These are phyloP conservation scores for Eriocheir sinensis DNA, from an alignment of 1,140 invertebrate genomes.

Conservation along the genomic window DNA sequence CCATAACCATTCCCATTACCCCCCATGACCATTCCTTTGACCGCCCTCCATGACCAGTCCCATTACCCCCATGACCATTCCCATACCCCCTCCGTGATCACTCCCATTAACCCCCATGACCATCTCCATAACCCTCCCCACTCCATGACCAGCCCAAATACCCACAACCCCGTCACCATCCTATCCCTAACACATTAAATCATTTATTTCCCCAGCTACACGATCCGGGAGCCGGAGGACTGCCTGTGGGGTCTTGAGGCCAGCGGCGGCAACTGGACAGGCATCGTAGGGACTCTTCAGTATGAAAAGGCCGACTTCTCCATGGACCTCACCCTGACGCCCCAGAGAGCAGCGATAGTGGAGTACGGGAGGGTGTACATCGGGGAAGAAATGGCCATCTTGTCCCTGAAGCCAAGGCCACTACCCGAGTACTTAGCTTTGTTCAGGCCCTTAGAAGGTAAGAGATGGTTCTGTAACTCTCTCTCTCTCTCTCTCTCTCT, in stretches of 20 bases:
- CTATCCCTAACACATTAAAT: too few species aligned
- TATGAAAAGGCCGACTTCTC: constrained; percentile 33
- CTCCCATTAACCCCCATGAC: too few species aligned
- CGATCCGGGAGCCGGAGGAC: constrained; percentile 30
- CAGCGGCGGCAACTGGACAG: background rate
- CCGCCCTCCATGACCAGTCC: too few species aligned
- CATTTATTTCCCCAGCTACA: background rate
- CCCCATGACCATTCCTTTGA: too few species aligned
- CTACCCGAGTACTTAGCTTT: background rate
- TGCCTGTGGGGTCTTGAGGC: background rate
- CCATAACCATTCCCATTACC: too few species aligned
- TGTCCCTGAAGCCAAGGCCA: background rate
- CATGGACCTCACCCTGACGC: background rate
- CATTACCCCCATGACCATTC: too few species aligned
- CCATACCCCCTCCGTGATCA: too few species aligned
- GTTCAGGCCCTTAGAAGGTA: background rate
- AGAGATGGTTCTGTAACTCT: background rate
- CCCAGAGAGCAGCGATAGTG: background rate
- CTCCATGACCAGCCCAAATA: too few species aligned
- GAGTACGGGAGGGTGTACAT: background rate
- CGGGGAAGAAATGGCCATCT: background rate
- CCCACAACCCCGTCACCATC: too few species aligned
- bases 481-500: too few species aligned
- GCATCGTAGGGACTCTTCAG: constrained; percentile 5
- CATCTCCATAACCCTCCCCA: too few species aligned